A percentile compares a stretch with the other conserved stretches of the same genome.
phyloP scores from a whole-genome alignment of 2,797 vertebrate genomes.

The Poecilia wingei region DNA sequence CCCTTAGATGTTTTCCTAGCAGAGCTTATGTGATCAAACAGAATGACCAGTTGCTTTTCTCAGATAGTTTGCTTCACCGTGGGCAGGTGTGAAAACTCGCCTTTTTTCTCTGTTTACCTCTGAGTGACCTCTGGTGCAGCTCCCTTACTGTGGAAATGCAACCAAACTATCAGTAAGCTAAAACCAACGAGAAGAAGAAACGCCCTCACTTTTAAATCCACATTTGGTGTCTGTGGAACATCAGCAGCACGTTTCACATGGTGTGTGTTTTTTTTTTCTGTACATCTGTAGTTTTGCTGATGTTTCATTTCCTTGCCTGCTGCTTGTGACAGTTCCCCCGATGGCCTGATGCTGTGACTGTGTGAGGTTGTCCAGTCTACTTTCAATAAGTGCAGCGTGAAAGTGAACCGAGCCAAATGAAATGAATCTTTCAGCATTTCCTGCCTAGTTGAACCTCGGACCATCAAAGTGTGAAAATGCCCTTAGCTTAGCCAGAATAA shows the following conservation, averaged over 20 bases:
- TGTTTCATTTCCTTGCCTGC: neutral
- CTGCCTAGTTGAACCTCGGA: neutral
- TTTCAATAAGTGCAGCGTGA: neutral
- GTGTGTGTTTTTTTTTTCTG: neutral
- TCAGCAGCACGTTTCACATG: neutral
- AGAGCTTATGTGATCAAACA: neutral
- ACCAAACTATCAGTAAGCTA: neutral
- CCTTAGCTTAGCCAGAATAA: neutral
- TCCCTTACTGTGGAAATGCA: slow-evolving; percentile 1
- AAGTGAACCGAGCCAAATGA: neutral
- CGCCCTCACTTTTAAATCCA: neutral
- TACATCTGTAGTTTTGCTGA: neutral
- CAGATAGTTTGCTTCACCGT: neutral
- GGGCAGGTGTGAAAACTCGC: neutral
- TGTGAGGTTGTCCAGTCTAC: neutral
- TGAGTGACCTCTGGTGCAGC: neutral
- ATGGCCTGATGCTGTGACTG: neutral
- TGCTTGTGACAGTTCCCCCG: neutral
- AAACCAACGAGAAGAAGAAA: neutral
- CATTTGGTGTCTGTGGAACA: neutral
- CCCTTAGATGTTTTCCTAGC: neutral
- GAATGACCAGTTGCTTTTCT: neutral
- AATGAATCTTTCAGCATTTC: neutral
- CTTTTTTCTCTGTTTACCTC: neutral
- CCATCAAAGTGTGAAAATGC: neutral